Evolutionary conservation across 2,888 invertebrate species (phyloP).

Genomic region (Nephrotoma flavescens): DNA sequence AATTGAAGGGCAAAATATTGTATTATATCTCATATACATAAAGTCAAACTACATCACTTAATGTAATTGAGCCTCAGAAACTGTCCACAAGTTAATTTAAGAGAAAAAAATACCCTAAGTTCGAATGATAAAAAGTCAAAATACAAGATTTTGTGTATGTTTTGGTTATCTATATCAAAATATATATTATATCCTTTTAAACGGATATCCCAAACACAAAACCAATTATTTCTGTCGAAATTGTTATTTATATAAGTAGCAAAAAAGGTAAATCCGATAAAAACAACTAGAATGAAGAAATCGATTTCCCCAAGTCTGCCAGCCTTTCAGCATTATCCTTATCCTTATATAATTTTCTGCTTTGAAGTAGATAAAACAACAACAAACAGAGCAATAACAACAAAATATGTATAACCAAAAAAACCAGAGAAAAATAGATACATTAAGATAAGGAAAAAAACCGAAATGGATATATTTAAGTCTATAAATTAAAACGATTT

Average conservation of each 20-base stretch:
- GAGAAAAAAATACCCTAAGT: neutral
- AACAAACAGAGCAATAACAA: neutral
- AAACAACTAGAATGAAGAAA: neutral
- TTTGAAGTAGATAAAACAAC: neutral
- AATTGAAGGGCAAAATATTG: too few relatives aligned
- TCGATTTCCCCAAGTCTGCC: neutral
- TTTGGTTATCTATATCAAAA: neutral
- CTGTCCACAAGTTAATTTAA: neutral
- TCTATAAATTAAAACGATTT: neutral
- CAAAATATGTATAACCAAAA: neutral
- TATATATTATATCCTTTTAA: neutral
- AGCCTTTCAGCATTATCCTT: neutral
- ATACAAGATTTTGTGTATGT: neutral
- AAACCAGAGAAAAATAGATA: neutral
- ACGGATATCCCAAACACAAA: neutral
- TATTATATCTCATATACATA: neutral
- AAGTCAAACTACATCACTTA: neutral
- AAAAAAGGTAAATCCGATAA: neutral
- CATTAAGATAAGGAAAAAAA: neutral
- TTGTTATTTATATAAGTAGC: neutral
- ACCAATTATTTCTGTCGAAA: neutral
- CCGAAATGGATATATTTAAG: neutral
- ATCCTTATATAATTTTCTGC: neutral
- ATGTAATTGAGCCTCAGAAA: neutral
- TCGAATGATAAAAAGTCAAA: neutral